Evolutionary conservation across 2,113 vertebrate genomes (phyloP).

Genomic region (Haplotaxodon microlepis): DNA sequence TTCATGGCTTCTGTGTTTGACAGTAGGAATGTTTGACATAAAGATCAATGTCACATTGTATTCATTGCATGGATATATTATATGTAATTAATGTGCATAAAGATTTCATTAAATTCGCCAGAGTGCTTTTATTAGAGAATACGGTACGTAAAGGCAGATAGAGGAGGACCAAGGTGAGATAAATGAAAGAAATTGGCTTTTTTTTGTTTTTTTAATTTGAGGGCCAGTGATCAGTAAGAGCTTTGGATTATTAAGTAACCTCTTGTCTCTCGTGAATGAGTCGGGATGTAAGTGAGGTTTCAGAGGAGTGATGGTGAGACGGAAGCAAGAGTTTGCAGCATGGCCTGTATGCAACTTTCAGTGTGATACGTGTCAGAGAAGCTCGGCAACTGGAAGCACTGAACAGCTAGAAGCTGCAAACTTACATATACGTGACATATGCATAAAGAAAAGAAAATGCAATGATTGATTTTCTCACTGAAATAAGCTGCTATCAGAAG

Average conservation of each 20-base stretch:
- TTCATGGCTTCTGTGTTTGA: neutral
- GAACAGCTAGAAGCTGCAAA: neutral
- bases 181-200: neutral
- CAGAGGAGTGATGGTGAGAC: neutral
- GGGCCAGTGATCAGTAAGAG: neutral
- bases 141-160: neutral
- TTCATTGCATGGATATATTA: neutral
- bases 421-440: neutral
- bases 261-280: neutral
- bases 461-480: neutral
- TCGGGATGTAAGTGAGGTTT: neutral
- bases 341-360: neutral
- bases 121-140: neutral
- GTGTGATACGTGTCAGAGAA: neutral
- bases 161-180: neutral
- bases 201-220: neutral
- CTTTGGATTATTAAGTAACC: constrained; percentile 17
- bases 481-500: neutral
- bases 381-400: neutral
- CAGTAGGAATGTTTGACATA: neutral
- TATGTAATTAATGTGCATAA: neutral
- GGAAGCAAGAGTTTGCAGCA: neutral
- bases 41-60: neutral
- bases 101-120: neutral
- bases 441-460: neutral